phyloP scores from a whole-genome alignment of 2,888 invertebrate species.

The Himalopsyche anomala region DNA sequence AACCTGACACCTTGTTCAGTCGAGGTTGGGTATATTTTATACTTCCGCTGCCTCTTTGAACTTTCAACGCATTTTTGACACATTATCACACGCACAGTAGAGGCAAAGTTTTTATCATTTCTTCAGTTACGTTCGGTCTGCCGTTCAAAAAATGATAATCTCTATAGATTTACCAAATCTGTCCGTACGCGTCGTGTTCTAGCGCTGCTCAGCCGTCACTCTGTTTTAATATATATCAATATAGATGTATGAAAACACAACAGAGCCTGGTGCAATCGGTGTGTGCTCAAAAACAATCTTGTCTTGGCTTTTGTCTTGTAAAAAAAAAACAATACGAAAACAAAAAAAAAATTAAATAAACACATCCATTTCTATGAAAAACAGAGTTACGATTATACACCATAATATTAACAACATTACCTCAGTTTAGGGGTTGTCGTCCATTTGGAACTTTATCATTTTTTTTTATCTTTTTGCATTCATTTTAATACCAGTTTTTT shows the following conservation, averaged over 20 bases:
- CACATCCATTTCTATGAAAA: slow-evolving; percentile 66
- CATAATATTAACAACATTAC: slow-evolving; percentile 65
- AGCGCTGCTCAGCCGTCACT: neutral
- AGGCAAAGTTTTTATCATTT: neutral
- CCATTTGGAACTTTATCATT: slow-evolving; percentile 54
- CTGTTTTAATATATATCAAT: neutral
- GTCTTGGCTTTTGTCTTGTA: slow-evolving; percentile 66
- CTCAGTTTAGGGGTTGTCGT: slow-evolving; percentile 59
- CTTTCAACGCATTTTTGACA: slow-evolving; percentile 14
- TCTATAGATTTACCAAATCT: slow-evolving; percentile 3
- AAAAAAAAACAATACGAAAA: slow-evolving; percentile 62
- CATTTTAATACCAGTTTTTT: slow-evolving; percentile 33
- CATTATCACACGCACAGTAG: neutral
- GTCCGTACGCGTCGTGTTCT: neutral
- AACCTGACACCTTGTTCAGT: too few relatives aligned
- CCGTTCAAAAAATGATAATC: neutral
- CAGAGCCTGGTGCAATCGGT: slow-evolving; percentile 62
- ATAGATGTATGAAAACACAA: slow-evolving; percentile 51
- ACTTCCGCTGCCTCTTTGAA: neutral
- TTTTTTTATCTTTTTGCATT: slow-evolving; percentile 39
- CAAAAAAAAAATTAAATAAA: slow-evolving; percentile 66
- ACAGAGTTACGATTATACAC: slow-evolving; percentile 66
- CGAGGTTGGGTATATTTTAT: too few relatives aligned
- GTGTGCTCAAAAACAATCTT: slow-evolving; percentile 65
- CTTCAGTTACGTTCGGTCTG: neutral